Evolutionary conservation across 1,140 invertebrate genomes (phyloP), one percentile per base, ranked within the genome.

Genomic region (Reticulitermes speratus): DNA sequence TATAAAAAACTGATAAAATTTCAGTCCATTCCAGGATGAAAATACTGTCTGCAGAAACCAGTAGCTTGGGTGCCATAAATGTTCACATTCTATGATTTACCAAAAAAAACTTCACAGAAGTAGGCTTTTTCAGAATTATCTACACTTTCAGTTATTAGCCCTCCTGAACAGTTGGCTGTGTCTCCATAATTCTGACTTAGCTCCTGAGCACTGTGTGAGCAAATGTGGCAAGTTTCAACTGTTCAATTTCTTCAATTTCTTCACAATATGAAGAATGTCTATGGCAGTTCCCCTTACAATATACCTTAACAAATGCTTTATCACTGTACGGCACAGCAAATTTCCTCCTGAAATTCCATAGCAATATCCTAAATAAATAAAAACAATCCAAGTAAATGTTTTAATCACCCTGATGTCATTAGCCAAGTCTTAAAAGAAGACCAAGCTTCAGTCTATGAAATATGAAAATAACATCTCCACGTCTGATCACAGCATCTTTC

Each of bases 401-500:
- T 30, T 55, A 16, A 75, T 6, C 65, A 75, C 65, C 65, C 65
- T 75, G 65, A 75, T 75, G 65, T 25, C 25, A 30, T 75, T 8
- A 75, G 14, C 65, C n/a, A 14, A 11, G 65, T 75, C 65, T 30
- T 75, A 12, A 75, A 75, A 75, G n/a, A 75, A 75, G 65, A 25
- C 65, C 65, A 75, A 75, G 9, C n/a, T 75, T 75, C 65, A 75
- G 65, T 75, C 25, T 75, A 75, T 75, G 65, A 75, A 30, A 75
- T 75, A 75, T 75, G 65, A 75, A 75, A 75, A 75, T 75, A 75
- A 75, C 25, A 75, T 75, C 65, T 75, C 65, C 65, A 75, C 30
- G 9, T 75, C n/a, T 75, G 65, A 75, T 75, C 65, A 75, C 65
- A 75, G 65, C 65, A 75, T 75, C 25, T n/a, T 30, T 30, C 65